These are phyloP conservation scores for Gymnobelideus leadbeateri DNA, from an alignment of 2,113 vertebrate genomes.

Conservation along the genomic window DNA sequence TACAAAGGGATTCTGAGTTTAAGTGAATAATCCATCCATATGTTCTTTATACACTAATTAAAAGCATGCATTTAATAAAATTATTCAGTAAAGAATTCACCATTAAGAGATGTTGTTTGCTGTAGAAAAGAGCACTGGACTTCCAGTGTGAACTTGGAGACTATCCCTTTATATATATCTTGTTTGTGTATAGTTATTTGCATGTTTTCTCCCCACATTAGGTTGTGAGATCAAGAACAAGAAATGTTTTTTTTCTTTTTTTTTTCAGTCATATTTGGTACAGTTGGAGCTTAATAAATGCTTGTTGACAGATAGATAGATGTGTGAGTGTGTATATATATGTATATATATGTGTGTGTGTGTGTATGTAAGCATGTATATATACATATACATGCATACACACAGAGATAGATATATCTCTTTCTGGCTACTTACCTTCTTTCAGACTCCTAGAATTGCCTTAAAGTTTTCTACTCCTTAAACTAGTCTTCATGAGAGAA, in stretches of 20 bases:
- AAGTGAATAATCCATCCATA: neutral
- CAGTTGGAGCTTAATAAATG: neutral
- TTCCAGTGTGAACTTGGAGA: constrained; percentile 6
- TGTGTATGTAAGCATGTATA: too few relatives aligned
- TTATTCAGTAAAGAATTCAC: neutral
- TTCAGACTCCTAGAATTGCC: neutral
- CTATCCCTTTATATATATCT: neutral
- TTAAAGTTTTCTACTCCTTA: neutral
- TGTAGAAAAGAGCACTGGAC: neutral
- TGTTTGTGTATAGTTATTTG: neutral
- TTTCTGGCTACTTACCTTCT: neutral
- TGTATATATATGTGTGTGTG: too few relatives aligned
- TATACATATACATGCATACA: too few relatives aligned
- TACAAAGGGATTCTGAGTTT: neutral
- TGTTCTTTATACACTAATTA: neutral
- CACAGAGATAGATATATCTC: too few relatives aligned
- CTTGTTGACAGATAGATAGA: neutral
- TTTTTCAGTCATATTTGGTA: neutral
- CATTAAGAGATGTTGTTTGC: constrained; percentile 3
- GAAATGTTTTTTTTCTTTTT: neutral
- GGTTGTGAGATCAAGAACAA: neutral
- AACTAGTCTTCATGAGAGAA: neutral
- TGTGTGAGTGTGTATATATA: too few relatives aligned
- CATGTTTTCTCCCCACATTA: neutral
- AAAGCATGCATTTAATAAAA: neutral